Conservation (phyloP, 2,888 invertebrate species). For the Gymnocheta viridis region DNA sequence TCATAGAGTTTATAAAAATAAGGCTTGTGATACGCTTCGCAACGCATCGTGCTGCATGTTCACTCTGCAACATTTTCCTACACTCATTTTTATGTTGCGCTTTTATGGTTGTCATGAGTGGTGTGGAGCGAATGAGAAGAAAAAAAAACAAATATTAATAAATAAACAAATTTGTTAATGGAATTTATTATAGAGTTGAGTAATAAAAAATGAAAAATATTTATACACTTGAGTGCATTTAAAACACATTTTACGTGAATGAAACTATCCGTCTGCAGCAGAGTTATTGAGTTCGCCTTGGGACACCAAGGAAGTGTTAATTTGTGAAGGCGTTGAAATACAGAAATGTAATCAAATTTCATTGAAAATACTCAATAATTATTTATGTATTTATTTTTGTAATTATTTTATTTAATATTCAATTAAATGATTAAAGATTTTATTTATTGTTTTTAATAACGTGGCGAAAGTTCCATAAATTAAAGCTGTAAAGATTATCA, state of each 20-base stretch:
- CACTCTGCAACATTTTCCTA: neutral
- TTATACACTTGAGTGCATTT: neutral
- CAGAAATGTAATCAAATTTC: constrained; percentile 49
- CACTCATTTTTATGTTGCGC: constrained; percentile 12
- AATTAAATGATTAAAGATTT: constrained; percentile 16
- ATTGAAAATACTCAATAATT: constrained; percentile 28
- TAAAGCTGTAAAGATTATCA: no score
- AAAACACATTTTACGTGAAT: constrained; percentile 4
- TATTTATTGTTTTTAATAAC: constrained; percentile 5
- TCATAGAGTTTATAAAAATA: constrained; percentile 16
- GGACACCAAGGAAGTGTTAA: constrained; percentile 62
- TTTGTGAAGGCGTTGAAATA: constrained; percentile 62
- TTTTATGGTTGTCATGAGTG: constrained; percentile 30
- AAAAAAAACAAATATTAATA: constrained; percentile 18
- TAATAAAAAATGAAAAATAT: constrained; percentile 12
- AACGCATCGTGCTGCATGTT: constrained; percentile 15
- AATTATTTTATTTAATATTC: neutral
- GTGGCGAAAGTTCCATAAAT: constrained; percentile 24
- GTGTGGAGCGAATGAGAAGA: neutral
- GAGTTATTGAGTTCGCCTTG: constrained; percentile 5
- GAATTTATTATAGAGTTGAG: constrained; percentile 46
- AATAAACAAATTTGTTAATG: constrained; percentile 59
- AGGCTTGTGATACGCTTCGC: constrained; percentile 9
- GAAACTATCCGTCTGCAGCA: neutral
- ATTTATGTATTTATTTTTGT: constrained; percentile 29